Evolutionary conservation across 2,888 invertebrate genomes (phyloP).

Genomic region (Eurois occulta): DNA sequence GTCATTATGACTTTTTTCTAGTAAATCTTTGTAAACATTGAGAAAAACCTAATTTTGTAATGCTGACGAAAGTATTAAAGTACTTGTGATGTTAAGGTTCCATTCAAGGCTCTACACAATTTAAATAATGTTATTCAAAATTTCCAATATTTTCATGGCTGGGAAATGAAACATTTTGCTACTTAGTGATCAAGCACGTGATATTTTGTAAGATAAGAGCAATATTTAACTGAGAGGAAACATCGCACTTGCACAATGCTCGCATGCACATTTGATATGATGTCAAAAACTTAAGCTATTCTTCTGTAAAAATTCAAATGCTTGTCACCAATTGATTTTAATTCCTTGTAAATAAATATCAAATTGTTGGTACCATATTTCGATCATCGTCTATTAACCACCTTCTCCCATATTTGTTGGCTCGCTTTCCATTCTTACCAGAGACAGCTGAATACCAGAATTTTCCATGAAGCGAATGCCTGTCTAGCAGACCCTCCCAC

Average conservation of each 20-base stretch:
- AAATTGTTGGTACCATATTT: neutral
- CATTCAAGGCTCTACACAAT: slow-evolving; percentile 29
- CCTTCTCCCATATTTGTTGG: too few relatives aligned
- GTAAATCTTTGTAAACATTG: neutral
- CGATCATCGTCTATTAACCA: neutral
- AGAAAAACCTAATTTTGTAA: neutral
- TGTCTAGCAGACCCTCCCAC: neutral
- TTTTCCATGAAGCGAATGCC: neutral
- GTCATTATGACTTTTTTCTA: neutral
- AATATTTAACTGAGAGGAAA: neutral
- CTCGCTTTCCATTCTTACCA: too few relatives aligned
- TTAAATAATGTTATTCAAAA: slow-evolving; percentile 20
- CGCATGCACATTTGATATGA: slow-evolving; percentile 5
- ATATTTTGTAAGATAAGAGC: slow-evolving; percentile 14
- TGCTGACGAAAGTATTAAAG: neutral
- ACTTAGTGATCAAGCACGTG: neutral
- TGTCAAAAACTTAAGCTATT: neutral
- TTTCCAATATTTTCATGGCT: slow-evolving; percentile 13
- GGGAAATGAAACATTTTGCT: slow-evolving; percentile 18
- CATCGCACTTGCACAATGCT: slow-evolving; percentile 21
- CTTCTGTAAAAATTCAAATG: neutral
- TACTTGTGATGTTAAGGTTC: neutral
- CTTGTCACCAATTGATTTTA: neutral
- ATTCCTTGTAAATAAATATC: neutral
- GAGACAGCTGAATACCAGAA: neutral